Evolutionary conservation across 2,797 vertebrate genomes (phyloP).

Genomic region (Micropoecilia bifurca): DNA sequence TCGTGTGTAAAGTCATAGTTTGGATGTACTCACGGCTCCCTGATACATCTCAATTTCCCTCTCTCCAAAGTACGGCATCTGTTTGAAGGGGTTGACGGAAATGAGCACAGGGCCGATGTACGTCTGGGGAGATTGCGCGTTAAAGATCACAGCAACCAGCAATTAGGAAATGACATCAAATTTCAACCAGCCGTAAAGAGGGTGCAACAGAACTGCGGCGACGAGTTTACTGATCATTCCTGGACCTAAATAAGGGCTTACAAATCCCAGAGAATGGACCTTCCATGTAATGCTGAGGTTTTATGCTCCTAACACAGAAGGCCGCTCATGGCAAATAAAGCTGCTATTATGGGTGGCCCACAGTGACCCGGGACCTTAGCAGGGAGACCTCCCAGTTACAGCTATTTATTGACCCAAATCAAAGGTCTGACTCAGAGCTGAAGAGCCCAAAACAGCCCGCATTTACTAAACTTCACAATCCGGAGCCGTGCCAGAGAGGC

Average conservation of each 20-base stretch:
- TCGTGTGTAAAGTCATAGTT: not conserved
- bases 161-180: not conserved
- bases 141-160: conserved; percentile 74
- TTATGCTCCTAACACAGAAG: conserved; percentile 61
- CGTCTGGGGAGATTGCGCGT: conserved; percentile 84
- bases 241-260: conserved; percentile 59
- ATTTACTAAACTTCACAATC: conserved; percentile 63
- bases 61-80: conserved; percentile 99
- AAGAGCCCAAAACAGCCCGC: conserved; percentile 57
- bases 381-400: conserved; percentile 74
- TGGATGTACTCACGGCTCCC: conserved; percentile 90
- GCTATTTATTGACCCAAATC: conserved; percentile 77
- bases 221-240: conserved; percentile 44
- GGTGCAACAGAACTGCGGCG: conserved; percentile 29
- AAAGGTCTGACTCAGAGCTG: conserved; percentile 72
- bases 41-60: conserved; percentile 99
- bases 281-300: conserved; percentile 65
- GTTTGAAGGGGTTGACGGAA: conserved; percentile 98
- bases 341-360: conserved; percentile 81
- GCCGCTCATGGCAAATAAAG: conserved; percentile 80
- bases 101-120: conserved; percentile 98
- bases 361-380: conserved; percentile 78
- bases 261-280: conserved; percentile 59
- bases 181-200: not conserved
- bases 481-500: conserved; percentile 43